Base-by-base conservation (phyloP, 2,888 invertebrate genomes). In the Aphodius sticticus region DNA sequence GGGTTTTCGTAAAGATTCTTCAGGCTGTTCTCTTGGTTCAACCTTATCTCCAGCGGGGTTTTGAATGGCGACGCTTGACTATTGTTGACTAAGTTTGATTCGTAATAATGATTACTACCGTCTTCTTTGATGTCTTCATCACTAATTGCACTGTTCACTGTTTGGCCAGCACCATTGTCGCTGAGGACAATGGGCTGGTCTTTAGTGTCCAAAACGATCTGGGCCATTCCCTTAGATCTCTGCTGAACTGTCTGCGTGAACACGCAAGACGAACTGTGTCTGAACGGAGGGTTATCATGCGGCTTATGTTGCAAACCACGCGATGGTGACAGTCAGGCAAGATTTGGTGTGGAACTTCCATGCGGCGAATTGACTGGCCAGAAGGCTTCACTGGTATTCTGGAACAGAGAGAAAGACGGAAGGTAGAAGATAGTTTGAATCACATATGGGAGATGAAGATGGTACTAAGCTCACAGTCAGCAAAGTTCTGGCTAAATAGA, bases 211-310 rank as follows among this genome's bases (percentile, higher is more conserved):
- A 85, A 83, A 83, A 85, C 84, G 84, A 86, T 83, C 83, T 87
- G 84, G 86, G 88, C 90, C 90, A 90, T 89, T 90, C 90, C 86
- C 88, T 87, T 81, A 90, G 86, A 83, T 90, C 90, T 85, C 90
- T 88, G 84, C 86, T 84, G 85, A 89, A 89, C 83, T 89, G 89
- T 86, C 88, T 87, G 85, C 89, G 89, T 84, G 87, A 86, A 75
- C 82, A 86, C 86, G 88, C 87, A 80, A 88, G 87, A 85, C 86
- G 86, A 71, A 82, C 81, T 74, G 79, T 74, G 81, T 80, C 81
- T 84, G 78, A 82, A n/a, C 83, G 83, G 81, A 81, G 83, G 82
- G 53, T 84, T 87, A 86, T 88, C 88, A 88, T 88, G 85, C 88
- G 88, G 86, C 85, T 85, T 78, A 83, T 81, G 79, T 84, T 70